Evolutionary conservation across 2,888 invertebrate genomes (phyloP), one percentile per base, ranked within the genome.

Genomic region (Ornithoptera alexandrae): DNA sequence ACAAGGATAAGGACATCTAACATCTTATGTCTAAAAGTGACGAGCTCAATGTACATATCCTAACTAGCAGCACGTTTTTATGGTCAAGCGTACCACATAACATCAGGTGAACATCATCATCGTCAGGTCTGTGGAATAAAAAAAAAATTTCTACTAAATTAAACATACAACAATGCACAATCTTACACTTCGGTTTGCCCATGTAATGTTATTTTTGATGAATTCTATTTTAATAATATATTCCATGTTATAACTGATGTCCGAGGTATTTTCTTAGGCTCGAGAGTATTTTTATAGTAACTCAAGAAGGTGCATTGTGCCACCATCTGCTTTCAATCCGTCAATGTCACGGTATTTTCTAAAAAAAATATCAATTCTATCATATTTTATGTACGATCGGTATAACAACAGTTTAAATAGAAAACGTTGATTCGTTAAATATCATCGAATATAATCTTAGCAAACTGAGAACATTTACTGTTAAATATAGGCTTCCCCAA

Each of bases 301-400:
- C 77, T 78, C 83, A 74, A 74, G 70, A 69, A 71, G 64, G 69
- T 61, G 65, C 67, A 85, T 89, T 90, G 88, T 89, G 84, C 85
- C 86, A 85, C 85, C 86, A 84, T 81, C 85, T 86, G 85, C 79
- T 76, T 75, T 78, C 81, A 79, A 85, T 87, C 87, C 81, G 87
- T 88, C 88, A 89, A 81, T 82, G 82, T 84, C 81, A 71, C 72
- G 65, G 70, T 70, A 68, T 68, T 73, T 71, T 72, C 20, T 68
- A 50, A 60, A 65, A 65, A 65, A 65, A 65, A 62, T 61, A 18
- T 53, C 12, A 12, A 22, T 36, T 64, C 53, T 36, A 42, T 67
- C 7, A 61, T 65, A 59, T 24, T 59, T 20, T 22, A 24, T 63
- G 22, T 18, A 30, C 30, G 30, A 30, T 4, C 30, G 30, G 30